Percentiles rank a stretch among this genome's conserved stretches.
These are phyloP conservation scores for Acrocera orbiculus DNA, from an alignment of 2,888 invertebrate species.

Conservation along the genomic window DNA sequence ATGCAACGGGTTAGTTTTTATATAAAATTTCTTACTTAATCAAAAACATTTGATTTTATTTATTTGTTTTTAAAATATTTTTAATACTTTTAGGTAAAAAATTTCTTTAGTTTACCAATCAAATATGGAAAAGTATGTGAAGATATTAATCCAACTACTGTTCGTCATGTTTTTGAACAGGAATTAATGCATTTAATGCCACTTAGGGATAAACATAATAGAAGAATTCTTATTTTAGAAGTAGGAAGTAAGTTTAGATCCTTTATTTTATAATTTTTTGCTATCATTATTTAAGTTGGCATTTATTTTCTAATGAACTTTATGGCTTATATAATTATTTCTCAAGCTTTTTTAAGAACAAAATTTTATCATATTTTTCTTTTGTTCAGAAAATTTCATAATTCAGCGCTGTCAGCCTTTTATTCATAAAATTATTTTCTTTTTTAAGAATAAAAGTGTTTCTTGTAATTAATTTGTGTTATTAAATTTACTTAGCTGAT, in stretches of 20 bases:
- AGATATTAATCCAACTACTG: constrained; percentile 42
- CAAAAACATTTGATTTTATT: background rate
- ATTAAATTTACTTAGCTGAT: no score
- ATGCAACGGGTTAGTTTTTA: constrained; percentile 44
- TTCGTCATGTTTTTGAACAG: constrained; percentile 43
- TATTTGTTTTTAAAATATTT: background rate
- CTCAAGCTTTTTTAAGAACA: no score
- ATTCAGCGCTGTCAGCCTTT: background rate
- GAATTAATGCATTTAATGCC: constrained; percentile 53
- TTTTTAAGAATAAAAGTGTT: no score
- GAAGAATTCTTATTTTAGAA: constrained; percentile 50
- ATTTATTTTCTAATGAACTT: no score
- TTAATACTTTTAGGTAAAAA: constrained; percentile 1
- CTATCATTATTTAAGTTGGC: no score
- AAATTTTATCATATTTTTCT: no score
- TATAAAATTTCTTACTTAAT: background rate
- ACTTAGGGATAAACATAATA: constrained; percentile 45
- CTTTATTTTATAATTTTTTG: no score
- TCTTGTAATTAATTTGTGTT: no score
- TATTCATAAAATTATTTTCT: background rate
- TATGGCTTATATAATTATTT: no score
- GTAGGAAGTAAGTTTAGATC: constrained; percentile 42
- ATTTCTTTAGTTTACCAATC: constrained; percentile 37
- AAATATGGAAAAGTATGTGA: constrained; percentile 43
- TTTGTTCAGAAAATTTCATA: no score